phyloP scores from a whole-genome alignment of 2,113 vertebrate species.

The Cottus gobio region DNA sequence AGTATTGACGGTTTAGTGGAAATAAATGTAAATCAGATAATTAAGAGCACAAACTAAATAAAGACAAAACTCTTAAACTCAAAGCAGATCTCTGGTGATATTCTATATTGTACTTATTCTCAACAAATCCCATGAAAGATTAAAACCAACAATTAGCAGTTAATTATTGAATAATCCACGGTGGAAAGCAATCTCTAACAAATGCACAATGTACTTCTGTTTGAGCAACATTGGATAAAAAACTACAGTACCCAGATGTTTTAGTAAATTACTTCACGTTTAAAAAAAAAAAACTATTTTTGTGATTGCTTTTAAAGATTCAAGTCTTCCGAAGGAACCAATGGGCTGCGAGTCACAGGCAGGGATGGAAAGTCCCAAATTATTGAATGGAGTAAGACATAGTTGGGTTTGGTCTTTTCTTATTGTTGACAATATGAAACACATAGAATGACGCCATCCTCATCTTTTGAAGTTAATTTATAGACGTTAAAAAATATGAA shows the following conservation, averaged over 20 bases:
- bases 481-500: not conserved
- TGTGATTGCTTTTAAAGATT: not conserved
- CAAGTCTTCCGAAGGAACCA: not conserved
- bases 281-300: not conserved
- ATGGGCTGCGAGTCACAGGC: not conserved
- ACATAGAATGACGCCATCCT: not conserved
- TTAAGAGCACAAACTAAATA: not conserved
- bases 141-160: not conserved
- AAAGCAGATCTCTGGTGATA: not conserved
- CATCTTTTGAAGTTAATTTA: not conserved
- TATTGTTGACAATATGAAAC: not conserved
- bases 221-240: not conserved
- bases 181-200: not conserved
- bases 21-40: not conserved
- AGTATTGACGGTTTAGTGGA: not conserved
- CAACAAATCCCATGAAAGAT: not conserved
- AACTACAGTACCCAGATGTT: not conserved
- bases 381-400: not conserved
- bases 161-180: not conserved
- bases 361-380: not conserved
- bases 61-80: not conserved
- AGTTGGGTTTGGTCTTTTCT: constrained; percentile 2
- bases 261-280: not conserved
- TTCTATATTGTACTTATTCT: not conserved
- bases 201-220: not conserved